Percentiles rank a stretch among this genome's conserved stretches.
These are phyloP conservation scores for Sebastes fasciatus DNA, from an alignment of 2,113 vertebrate species.

Conservation along the genomic window DNA sequence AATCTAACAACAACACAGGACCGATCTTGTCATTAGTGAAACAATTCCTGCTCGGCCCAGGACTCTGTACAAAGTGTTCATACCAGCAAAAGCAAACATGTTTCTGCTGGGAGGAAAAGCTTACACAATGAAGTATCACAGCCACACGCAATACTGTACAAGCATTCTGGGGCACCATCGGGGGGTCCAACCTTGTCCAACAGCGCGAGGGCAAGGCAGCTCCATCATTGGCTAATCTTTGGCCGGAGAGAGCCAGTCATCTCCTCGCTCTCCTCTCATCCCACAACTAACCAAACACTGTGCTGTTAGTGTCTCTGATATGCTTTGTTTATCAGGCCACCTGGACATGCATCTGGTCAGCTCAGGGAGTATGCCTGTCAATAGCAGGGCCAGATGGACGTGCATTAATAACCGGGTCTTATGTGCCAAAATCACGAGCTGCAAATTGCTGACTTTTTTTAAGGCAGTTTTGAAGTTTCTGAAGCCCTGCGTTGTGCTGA, in stretches of 20 bases:
- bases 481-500: neutral
- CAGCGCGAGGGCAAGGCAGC: slow-evolving; percentile 56
- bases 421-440: slow-evolving; percentile 56
- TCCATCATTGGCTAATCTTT: slow-evolving; percentile 68
- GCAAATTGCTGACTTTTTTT: slow-evolving; percentile 39
- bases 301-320: slow-evolving; percentile 62
- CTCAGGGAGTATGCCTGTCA: slow-evolving; percentile 59
- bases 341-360: slow-evolving; percentile 79
- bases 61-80: slow-evolving; percentile 83
- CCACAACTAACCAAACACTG: slow-evolving; percentile 73
- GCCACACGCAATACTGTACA: slow-evolving; percentile 73
- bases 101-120: slow-evolving; percentile 71
- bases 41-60: slow-evolving; percentile 69
- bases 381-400: slow-evolving; percentile 75
- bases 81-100: slow-evolving; percentile 82
- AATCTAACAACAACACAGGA: slow-evolving; percentile 43
- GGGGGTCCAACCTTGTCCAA: slow-evolving; percentile 66
- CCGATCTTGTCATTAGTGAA: slow-evolving; percentile 40
- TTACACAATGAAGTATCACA: slow-evolving; percentile 79
- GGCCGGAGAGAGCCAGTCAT: slow-evolving; percentile 69
- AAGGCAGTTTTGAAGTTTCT: slow-evolving; percentile 40
- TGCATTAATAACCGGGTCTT: slow-evolving; percentile 67
- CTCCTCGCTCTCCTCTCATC: slow-evolving; percentile 58
- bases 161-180: slow-evolving; percentile 73
- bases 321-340: slow-evolving; percentile 80